These are phyloP conservation scores for Zosterops borbonicus DNA, from an alignment of 2,113 vertebrate genomes.

Conservation along the genomic window DNA sequence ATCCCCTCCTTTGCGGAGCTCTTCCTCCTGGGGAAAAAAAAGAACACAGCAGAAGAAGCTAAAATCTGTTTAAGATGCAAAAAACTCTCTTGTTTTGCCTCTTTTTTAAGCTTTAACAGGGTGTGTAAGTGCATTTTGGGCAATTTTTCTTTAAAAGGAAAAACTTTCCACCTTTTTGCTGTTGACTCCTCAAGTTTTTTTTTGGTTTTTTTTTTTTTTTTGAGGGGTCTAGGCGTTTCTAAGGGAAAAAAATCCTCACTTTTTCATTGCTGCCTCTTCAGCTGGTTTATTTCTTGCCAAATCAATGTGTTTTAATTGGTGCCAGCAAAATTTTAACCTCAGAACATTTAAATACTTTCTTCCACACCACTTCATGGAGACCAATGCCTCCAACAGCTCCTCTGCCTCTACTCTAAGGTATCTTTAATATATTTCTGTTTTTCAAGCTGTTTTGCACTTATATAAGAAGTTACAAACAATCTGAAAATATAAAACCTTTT, in stretches of 20 bases:
- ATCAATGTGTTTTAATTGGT: not conserved
- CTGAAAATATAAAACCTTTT: not conserved
- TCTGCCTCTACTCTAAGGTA: not conserved
- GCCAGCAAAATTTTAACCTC: not conserved
- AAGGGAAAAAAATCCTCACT: not conserved
- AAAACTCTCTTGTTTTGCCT: not conserved
- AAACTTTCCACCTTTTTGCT: fast-evolving
- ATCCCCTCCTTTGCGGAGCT: constrained; percentile 91
- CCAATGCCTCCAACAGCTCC: not conserved
- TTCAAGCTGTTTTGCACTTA: not conserved
- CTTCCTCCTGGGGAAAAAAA: constrained; percentile 83
- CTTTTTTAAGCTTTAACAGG: too few species aligned
- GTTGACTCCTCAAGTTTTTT: not conserved
- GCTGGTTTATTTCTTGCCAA: not conserved
- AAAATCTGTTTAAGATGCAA: fast-evolving
- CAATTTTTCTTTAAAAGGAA: not conserved
- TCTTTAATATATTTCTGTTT: not conserved
- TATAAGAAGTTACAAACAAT: not conserved
- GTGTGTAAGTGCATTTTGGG: too few species aligned
- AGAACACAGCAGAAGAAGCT: too few species aligned
- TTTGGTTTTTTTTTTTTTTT: too few species aligned
- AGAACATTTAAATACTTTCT: not conserved
- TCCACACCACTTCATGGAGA: not conserved
- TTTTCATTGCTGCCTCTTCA: not conserved
- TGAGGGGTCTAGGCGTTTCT: not conserved